Percentiles rank a stretch among this genome's conserved stretches.
Evolutionary conservation across 2,888 invertebrate genomes (phyloP).

Genomic region (Aromia moschata): DNA sequence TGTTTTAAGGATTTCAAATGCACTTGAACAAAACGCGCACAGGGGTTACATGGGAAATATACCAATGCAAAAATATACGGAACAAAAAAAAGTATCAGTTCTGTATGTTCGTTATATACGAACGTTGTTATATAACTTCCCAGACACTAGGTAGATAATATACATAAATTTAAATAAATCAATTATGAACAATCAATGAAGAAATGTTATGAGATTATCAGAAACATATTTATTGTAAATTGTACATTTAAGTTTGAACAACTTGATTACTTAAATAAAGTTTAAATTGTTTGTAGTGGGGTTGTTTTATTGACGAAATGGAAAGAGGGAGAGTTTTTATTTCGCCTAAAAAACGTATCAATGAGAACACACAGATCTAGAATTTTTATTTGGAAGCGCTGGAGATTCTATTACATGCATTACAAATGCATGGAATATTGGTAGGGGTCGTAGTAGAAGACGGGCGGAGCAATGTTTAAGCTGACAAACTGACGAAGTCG

Average conservation of each 20-base stretch:
- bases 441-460: too few species aligned
- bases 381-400: too few species aligned
- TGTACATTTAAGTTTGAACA: constrained; percentile 30
- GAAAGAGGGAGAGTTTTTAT: too few species aligned
- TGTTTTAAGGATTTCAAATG: constrained; percentile 30
- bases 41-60: constrained; percentile 31
- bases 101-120: constrained; percentile 2
- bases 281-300: constrained; percentile 25
- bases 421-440: too few species aligned
- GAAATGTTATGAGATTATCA: constrained; percentile 33
- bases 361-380: too few species aligned
- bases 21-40: constrained; percentile 37
- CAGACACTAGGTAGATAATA: constrained; percentile 30
- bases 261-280: constrained; percentile 36
- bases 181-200: constrained; percentile 44
- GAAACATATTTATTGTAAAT: constrained; percentile 41
- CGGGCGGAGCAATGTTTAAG: too few species aligned
- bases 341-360: too few species aligned
- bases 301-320: constrained; percentile 1
- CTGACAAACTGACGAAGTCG: too few species aligned
- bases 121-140: constrained; percentile 18
- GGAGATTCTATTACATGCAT: too few species aligned
- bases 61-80: constrained; percentile 19
- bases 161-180: constrained; percentile 36
- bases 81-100: too few species aligned